Conservation (phyloP, 2,113 vertebrate genomes). For the Equus przewalskii region DNA sequence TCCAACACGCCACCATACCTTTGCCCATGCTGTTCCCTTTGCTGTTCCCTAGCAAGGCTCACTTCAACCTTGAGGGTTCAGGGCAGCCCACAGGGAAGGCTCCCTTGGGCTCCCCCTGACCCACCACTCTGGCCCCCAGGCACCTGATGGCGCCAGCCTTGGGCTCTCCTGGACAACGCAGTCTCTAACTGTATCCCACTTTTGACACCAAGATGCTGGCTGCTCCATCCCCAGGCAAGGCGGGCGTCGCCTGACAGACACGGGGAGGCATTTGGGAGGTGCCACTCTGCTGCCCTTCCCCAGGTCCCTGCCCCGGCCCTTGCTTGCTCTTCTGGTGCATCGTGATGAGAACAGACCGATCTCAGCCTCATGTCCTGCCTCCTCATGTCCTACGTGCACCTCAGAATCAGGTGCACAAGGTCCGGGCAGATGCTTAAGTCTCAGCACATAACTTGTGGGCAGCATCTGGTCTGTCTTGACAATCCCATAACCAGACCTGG, state of each 20-base stretch:
- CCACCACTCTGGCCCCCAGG: neutral
- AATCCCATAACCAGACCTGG: neutral
- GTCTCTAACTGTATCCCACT: neutral
- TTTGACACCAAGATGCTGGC: neutral
- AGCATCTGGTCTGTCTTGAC: neutral
- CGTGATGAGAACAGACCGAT: neutral
- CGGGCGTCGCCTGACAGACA: neutral
- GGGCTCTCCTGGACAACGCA: neutral
- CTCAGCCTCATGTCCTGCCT: neutral
- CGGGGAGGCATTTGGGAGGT: neutral
- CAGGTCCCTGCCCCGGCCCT: neutral
- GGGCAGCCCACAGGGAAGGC: neutral
- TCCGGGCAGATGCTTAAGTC: neutral
- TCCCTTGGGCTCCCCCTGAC: neutral
- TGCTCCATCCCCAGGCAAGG: neutral
- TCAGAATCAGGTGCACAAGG: neutral
- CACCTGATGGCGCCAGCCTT: neutral
- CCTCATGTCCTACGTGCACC: too few species aligned
- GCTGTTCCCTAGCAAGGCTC: neutral
- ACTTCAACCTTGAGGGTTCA: neutral
- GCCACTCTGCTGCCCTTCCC: neutral
- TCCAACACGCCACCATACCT: accelerated
- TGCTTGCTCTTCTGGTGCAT: neutral
- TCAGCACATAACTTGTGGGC: neutral
- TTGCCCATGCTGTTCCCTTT: neutral